These are phyloP conservation scores for Stramonita haemastoma DNA, from an alignment of 2,888 invertebrate species.

Conservation along the genomic window DNA sequence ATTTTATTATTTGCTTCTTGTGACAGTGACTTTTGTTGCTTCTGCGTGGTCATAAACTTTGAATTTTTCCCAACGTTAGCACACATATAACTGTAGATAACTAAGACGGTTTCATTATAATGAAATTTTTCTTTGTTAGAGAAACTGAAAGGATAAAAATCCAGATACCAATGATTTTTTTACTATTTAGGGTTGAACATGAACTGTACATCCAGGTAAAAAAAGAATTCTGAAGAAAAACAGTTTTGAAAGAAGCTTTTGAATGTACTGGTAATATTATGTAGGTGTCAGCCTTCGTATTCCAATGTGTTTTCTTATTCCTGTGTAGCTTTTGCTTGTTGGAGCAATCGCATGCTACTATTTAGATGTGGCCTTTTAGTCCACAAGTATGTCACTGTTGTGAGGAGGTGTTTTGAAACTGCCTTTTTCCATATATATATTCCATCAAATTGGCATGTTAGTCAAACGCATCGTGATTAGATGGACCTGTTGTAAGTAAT, in stretches of 20 bases:
- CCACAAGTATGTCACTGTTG: slow-evolving; percentile 32
- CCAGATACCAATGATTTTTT: too few species aligned
- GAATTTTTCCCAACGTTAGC: not conserved
- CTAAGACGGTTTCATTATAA: too few species aligned
- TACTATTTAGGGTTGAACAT: too few species aligned
- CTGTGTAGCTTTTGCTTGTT: slow-evolving; percentile 36
- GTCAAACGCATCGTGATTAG: slow-evolving; percentile 25
- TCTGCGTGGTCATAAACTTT: not conserved
- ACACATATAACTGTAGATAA: too few species aligned
- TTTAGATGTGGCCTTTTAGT: not conserved
- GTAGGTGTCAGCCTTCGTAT: not conserved
- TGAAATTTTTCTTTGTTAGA: too few species aligned
- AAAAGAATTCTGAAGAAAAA: too few species aligned
- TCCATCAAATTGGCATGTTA: slow-evolving; percentile 37
- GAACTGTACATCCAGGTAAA: too few species aligned
- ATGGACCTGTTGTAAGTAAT: slow-evolving; percentile 34
- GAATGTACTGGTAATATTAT: too few species aligned
- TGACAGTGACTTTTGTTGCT: slow-evolving; percentile 16
- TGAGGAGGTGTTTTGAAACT: not conserved
- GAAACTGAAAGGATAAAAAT: too few species aligned
- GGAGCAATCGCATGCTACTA: slow-evolving; percentile 18
- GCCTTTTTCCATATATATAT: not conserved
- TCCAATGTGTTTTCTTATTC: not conserved
- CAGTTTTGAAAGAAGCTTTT: too few species aligned
- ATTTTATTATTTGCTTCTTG: not conserved